Evolutionary conservation across 2,888 invertebrate genomes (phyloP).

Genomic region (Yponomeuta sedellus): DNA sequence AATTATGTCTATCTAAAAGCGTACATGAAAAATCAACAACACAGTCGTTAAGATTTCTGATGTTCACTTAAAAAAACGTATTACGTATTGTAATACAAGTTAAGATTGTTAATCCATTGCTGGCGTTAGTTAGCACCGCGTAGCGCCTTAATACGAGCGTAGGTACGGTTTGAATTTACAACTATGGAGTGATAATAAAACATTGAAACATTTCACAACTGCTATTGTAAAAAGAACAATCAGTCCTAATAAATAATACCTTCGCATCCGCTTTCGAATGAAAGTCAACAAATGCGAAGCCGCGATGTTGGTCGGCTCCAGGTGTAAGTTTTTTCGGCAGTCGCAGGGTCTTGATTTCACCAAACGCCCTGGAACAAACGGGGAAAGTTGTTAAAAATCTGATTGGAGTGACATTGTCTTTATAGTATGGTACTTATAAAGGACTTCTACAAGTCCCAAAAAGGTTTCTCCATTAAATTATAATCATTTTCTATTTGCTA

Average conservation of each 20-base stretch:
- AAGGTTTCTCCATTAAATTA: too few relatives aligned
- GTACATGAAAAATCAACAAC: too few relatives aligned
- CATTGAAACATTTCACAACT: not conserved
- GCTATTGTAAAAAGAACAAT: not conserved
- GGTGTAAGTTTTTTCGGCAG: slow-evolving; percentile 91
- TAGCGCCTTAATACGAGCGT: too few relatives aligned
- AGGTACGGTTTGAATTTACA: too few relatives aligned
- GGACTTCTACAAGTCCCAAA: too few relatives aligned
- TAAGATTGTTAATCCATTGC: too few relatives aligned
- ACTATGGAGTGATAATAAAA: not conserved
- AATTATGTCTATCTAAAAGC: too few relatives aligned
- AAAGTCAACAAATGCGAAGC: slow-evolving; percentile 98
- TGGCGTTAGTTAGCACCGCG: too few relatives aligned
- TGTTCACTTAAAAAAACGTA: too few relatives aligned
- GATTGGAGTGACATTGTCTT: not conserved
- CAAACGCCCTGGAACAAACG: slow-evolving; percentile 84
- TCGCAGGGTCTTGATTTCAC: slow-evolving; percentile 92
- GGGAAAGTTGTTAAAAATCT: not conserved
- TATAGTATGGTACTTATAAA: not conserved
- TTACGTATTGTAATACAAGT: too few relatives aligned
- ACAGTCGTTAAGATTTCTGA: too few relatives aligned
- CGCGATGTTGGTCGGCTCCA: slow-evolving; percentile 89
- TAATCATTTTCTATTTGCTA: too few relatives aligned
- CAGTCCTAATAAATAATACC: slow-evolving; percentile 60
- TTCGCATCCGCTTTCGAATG: slow-evolving; percentile 92